phyloP scores from a whole-genome alignment of 2,888 invertebrate genomes.

The Standfussiana lucernea region DNA sequence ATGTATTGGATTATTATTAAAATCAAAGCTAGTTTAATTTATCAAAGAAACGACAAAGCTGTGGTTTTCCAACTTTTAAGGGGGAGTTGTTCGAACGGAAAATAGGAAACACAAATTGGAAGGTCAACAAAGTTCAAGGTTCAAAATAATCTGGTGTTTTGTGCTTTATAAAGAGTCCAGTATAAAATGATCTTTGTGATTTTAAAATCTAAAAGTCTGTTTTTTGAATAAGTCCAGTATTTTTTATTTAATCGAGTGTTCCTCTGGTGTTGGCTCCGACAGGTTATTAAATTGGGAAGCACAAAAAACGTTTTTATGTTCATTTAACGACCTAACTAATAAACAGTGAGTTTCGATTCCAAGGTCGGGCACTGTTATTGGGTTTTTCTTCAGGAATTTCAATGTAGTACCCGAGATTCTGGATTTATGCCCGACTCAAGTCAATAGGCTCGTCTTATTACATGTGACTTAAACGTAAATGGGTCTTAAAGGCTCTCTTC shows the following conservation, averaged over 20 bases:
- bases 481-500: neutral
- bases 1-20: slow-evolving; percentile 47
- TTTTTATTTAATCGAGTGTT: neutral
- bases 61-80: slow-evolving; percentile 53
- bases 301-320: neutral
- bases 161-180: neutral
- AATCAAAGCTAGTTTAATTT: slow-evolving; percentile 53
- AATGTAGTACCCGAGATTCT: neutral
- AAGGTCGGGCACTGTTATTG: neutral
- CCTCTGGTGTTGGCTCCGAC: neutral
- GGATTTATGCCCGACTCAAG: neutral
- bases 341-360: neutral
- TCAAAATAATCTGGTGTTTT: slow-evolving; percentile 38
- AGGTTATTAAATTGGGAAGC: neutral
- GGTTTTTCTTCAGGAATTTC: neutral
- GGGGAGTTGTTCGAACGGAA: slow-evolving; percentile 42
- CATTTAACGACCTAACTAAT: neutral
- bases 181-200: neutral
- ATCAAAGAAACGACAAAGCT: slow-evolving; percentile 58
- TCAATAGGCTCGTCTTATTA: neutral
- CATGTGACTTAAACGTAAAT: neutral
- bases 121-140: slow-evolving; percentile 49
- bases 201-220: neutral
- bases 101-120: slow-evolving; percentile 50
- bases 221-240: neutral